Conservation (phyloP, 2,888 invertebrate genomes). For the Seira sanloemensis region DNA sequence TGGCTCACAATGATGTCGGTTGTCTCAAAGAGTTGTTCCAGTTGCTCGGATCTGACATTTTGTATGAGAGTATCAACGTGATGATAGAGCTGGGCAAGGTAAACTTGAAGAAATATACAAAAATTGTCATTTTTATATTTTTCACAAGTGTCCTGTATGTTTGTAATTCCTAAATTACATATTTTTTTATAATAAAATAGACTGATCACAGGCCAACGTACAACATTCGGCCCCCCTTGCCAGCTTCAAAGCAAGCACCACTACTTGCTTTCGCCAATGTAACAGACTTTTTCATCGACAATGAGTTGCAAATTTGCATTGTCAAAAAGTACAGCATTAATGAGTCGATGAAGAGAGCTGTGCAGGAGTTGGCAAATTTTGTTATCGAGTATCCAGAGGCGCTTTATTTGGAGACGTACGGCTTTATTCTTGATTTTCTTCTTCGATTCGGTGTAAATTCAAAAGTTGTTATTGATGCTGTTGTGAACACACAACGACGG, state of each 20-base stretch:
- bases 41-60: constrained; percentile 56
- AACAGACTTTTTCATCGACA: constrained; percentile 43
- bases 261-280: constrained; percentile 55
- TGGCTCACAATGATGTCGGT: constrained; percentile 55
- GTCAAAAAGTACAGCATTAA: constrained; percentile 52
- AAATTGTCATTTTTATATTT: neutral
- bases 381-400: constrained; percentile 55
- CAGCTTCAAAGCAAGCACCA: constrained; percentile 1
- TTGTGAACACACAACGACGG: constrained; percentile 58
- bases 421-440: constrained; percentile 62
- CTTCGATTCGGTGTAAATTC: constrained; percentile 55
- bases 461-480: constrained; percentile 54
- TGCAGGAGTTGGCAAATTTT: constrained; percentile 48
- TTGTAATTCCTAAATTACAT: neutral
- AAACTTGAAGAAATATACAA: neutral
- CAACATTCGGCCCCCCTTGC: constrained; percentile 43
- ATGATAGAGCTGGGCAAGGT: constrained; percentile 61
- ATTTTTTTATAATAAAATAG: constrained; percentile 6
- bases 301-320: constrained; percentile 39
- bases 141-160: neutral
- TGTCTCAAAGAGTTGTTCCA: constrained; percentile 56
- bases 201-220: constrained; percentile 31
- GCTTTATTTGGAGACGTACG: constrained; percentile 48
- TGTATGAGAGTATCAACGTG: constrained; percentile 50
- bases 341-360: constrained; percentile 46